Base-by-base conservation (phyloP, 1,140 invertebrate species). In the Pogonognathellus flavescens region DNA sequence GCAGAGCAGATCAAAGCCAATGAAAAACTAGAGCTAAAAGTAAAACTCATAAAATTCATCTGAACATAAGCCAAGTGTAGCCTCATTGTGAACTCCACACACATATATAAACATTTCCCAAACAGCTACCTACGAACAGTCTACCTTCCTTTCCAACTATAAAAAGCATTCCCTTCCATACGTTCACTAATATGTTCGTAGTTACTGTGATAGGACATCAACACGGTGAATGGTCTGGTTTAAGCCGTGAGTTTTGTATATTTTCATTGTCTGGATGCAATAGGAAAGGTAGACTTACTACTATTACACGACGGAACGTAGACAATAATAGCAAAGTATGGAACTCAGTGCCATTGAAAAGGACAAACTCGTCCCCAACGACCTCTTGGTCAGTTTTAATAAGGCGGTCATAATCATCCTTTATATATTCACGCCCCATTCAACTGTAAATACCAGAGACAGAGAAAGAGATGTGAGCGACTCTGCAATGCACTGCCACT, bases 331-430 rank as follows among this genome's bases (percentile, higher is more conserved):
- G 31, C 41, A 76, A 76, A 76, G 70, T 76, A 50, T 76, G 70
- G 31, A 76, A 41, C 31, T 49, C 13, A 41, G 41, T 31, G 18
- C 70, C 70, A 76, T 76, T 76, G 70, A 76, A 76, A 76, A 76
- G 70, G 70, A 53, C 80, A 81, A 81, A 81, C 55, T 81, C 50
- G 50, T 81, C 80, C 80, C 80, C 18, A 81, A 81, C 52, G 80
- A 52, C 80, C 80, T 81, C 80, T 81, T 81, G 80, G 80, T 81
- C 80, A 81, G 50, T 81, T 81, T 81, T 81, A 81, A 81, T 81
- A 81, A 81, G 53, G 50, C 80, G 80, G 80, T 55, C 80, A 59
- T 81, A 81, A 81, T 81, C 80, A 81, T 81, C 80, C 80, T 81
- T 55, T 81, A 53, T 81, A 81, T 81, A 81, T 81, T 81, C 80